Base-by-base conservation (phyloP, 2,797 vertebrate genomes). In the Falco biarmicus region DNA sequence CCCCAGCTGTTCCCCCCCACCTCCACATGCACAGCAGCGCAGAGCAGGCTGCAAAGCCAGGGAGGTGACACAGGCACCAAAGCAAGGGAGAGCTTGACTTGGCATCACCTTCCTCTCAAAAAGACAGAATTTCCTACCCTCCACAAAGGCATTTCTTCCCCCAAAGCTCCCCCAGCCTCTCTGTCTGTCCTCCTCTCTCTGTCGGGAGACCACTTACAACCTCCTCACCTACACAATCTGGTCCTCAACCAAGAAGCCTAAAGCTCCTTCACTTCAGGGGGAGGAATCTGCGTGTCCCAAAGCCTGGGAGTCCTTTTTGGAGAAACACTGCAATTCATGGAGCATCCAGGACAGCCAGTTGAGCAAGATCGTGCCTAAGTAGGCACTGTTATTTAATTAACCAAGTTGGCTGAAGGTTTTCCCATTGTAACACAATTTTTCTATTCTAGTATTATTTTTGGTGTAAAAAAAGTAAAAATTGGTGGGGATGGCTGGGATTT, bases 391-490 rank as follows among this genome's bases (percentile, higher is more conserved):
- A 84, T 59, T 93, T 70, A 84, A 93, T 90, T 87, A 95, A 75
- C 69, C 68, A 56, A 93, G 75, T n/a, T 96, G 96, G 94, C 90
- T 85, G 68, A 95, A 83, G 39, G 43, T 61, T 83, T 89, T 87
- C 90, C 89, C 93, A 96, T 96, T 96, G 94, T 97, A 96, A 93
- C 65, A 88, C 0, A 2, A 75, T 60, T 91, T 92, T 92, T 83
- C 92, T 96, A 95, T 90, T 96, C 95, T 75, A 91, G 76, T 84
- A 92, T 96, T 96, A 94, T 89, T 96, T 96, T 91, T 28, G 0
- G 47, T 87, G 43, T 37, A 2, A 41, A 89, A 64, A 61, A 79
- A 25, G 75, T 43, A 57, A 53, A 79, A 18, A 57, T 13, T 13
- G 14, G 50, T 59, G 57, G 43, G 54, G 71, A 82, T 51, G 87